Base-by-base conservation (phyloP, 2,113 vertebrate genomes). In the Ciconia boyciana region DNA sequence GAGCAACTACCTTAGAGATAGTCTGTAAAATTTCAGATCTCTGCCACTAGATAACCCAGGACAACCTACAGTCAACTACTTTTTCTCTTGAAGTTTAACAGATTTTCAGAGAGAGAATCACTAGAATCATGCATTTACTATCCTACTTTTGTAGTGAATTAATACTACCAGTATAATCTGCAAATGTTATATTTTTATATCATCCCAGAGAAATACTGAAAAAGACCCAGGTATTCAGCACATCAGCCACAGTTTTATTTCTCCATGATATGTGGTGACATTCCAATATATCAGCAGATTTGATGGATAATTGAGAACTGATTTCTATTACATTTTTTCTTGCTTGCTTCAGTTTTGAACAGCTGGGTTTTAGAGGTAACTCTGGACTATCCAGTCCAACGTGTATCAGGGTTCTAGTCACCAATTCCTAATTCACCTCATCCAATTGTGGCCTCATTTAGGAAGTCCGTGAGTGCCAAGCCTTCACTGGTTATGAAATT, bases 391-490 rank as follows among this genome's bases (percentile, higher is more conserved):
- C 21, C 39, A 39, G 46, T 78, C 74, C 46, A 44, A 9, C 32
- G 39, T 70, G 24, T 76, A 65, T 61, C 66, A 83, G 55, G 39
- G 39, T 90, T 26, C 17, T 70, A 71, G 77, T n/a, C 57, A 36
- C 26, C 57, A 51, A 15, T 79, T 87, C 71, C 77, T 92, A 75
- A 91, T 77, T 78, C 39, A 58, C 54, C 13, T 82, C 65, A 68
- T 94, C 32, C 82, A 55, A 66, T 87, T 92, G 55, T 94, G 82
- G 92, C 89, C 68, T 94, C 72, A 66, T 93, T 92, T 93, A 94
- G 93, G 83, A 93, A 94, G 64, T 21, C 58, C 36, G 3, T 92
- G 93, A 92, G 74, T 92, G 48, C 87, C 78, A 94, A 68, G 77
- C 60, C 57, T 94, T 93, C 95, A 84, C 36, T 72, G 72, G 51